Evolutionary conservation across 1,140 invertebrate species (phyloP).

Genomic region (Calliphora vicina): DNA sequence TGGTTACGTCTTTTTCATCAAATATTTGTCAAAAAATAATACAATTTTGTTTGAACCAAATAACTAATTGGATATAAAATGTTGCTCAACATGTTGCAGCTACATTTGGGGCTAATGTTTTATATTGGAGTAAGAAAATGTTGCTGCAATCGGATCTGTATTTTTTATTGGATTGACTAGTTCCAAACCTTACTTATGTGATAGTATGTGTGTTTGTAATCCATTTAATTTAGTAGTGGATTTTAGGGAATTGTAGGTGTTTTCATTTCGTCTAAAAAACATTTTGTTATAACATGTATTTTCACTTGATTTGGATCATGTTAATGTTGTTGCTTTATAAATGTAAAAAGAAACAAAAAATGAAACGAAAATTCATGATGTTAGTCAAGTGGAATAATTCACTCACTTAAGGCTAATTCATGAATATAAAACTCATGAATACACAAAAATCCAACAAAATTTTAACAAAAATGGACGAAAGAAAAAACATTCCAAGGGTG

Average conservation of each 20-base stretch:
- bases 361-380: background rate
- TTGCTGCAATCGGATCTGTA: too few relatives aligned
- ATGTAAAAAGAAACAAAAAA: background rate
- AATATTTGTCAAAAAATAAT: too few relatives aligned
- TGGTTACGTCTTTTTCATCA: too few relatives aligned
- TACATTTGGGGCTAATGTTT: too few relatives aligned
- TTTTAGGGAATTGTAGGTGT: background rate
- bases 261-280: background rate
- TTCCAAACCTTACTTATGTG: too few relatives aligned
- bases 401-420: conserved; percentile 9
- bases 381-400: conserved; percentile 9
- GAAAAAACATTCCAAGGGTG: too few relatives aligned
- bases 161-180: too few relatives aligned
- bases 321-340: too few relatives aligned
- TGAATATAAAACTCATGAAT: conserved; percentile 6
- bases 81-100: too few relatives aligned
- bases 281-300: background rate
- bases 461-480: background rate
- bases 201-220: background rate
- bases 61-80: too few relatives aligned
- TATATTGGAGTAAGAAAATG: too few relatives aligned
- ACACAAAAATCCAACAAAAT: background rate
- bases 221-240: background rate
- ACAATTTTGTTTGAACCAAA: too few relatives aligned
- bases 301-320: background rate